A percentile compares a stretch with the other conserved stretches of the same genome.
Conservation (phyloP, 2,113 vertebrate genomes). For the Octodon degus region DNA sequence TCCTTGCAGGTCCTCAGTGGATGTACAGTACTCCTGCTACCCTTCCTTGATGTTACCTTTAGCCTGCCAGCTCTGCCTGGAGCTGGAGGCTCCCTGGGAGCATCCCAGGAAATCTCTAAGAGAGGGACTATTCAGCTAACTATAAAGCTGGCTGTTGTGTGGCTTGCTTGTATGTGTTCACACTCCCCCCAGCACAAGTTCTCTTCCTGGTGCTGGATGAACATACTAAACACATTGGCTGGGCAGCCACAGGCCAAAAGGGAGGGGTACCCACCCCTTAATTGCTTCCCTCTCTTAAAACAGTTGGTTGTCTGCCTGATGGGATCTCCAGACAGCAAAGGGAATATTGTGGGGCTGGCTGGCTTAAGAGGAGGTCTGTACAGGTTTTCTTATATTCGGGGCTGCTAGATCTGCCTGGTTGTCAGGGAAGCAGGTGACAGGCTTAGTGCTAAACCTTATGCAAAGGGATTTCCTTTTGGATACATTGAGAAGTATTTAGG, state of each 20-base stretch:
- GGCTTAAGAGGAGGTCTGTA: not conserved
- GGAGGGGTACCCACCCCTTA: conserved; percentile 75
- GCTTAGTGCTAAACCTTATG: not conserved
- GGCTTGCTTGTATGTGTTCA: conserved; percentile 76
- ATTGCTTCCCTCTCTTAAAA: conserved; percentile 77
- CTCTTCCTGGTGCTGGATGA: conserved; percentile 81
- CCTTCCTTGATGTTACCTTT: not conserved
- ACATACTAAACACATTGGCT: conserved; percentile 83
- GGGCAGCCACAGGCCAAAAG: conserved; percentile 77
- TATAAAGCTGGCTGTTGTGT: conserved; percentile 84
- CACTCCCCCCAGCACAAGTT: conserved; percentile 69
- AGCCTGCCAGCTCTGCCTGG: not conserved
- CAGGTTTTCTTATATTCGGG: not conserved
- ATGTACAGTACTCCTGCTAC: not conserved
- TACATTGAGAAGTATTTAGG: not conserved
- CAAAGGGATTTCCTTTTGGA: conserved; percentile 27
- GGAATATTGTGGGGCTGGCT: not conserved
- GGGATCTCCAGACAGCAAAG: not conserved
- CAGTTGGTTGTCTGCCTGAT: conserved; percentile 57
- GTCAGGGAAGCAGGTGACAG: not conserved
- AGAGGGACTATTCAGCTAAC: conserved; percentile 81
- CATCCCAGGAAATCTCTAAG: conserved; percentile 74
- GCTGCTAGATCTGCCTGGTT: not conserved
- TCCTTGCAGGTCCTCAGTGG: not conserved
- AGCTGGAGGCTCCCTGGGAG: conserved; percentile 75